These are phyloP conservation scores for Myiothlypis coronata DNA, from an alignment of 2,797 vertebrate species.

Conservation along the genomic window DNA sequence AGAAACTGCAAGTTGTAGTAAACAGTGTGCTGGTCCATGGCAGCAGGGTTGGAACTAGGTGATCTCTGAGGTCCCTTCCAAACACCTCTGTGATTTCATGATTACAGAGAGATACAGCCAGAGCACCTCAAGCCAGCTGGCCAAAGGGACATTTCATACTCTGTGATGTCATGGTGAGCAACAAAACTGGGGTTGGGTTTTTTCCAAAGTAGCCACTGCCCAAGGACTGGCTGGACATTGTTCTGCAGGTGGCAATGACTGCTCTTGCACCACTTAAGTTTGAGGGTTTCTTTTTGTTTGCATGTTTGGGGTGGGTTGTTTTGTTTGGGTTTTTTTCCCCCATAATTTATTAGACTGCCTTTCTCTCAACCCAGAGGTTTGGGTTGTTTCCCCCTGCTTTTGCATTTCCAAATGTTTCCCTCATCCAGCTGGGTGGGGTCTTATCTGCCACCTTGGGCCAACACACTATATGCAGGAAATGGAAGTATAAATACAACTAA, in stretches of 20 bases:
- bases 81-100: background rate
- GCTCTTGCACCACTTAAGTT: background rate
- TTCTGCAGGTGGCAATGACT: background rate
- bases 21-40: fast-evolving
- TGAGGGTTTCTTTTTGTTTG: background rate
- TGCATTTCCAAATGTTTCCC: background rate
- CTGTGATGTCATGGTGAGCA: background rate
- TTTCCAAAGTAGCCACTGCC: background rate
- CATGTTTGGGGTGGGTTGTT: background rate
- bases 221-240: background rate
- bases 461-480: background rate
- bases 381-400: background rate
- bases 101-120: background rate
- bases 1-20: background rate
- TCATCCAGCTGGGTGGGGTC: background rate
- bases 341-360: background rate
- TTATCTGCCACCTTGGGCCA: background rate
- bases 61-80: background rate
- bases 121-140: background rate
- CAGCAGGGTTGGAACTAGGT: fast-evolving
- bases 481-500: background rate
- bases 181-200: background rate
- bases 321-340: background rate
- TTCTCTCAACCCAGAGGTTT: background rate
- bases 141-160: background rate